phyloP scores from a whole-genome alignment of 2,888 invertebrate genomes.

The Nephrotoma flavescens region DNA sequence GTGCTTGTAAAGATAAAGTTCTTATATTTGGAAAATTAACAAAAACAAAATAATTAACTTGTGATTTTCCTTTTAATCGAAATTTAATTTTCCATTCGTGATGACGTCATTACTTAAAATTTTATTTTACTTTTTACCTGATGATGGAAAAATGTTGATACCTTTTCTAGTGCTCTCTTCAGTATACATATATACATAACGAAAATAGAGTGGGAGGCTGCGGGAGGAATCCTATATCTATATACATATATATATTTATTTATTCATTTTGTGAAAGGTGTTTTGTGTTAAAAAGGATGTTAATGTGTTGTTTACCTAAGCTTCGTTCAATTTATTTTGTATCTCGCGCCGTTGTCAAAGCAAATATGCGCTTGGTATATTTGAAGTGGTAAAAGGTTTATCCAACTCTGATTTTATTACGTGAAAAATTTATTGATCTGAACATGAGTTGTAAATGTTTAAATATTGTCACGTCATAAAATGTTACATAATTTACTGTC shows the following conservation, averaged over 20 bases:
- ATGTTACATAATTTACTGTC: neutral
- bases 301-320: neutral
- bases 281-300: neutral
- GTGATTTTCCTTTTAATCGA: neutral
- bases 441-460: neutral
- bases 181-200: neutral
- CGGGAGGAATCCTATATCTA: neutral
- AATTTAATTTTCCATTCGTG: neutral
- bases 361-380: neutral
- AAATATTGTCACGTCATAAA: neutral
- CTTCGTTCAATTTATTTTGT: neutral
- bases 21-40: neutral
- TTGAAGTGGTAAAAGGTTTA: neutral
- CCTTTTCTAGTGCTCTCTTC: neutral
- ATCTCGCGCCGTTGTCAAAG: neutral
- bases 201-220: neutral
- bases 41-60: neutral
- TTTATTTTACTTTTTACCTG: neutral
- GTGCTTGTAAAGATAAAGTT: neutral
- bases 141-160: neutral
- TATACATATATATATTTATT: neutral
- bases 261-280: neutral
- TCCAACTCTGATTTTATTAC: neutral
- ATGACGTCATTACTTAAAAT: neutral
- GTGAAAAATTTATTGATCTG: neutral